Conservation (phyloP, 2,888 invertebrate species). For the Cantharis lateralis region DNA sequence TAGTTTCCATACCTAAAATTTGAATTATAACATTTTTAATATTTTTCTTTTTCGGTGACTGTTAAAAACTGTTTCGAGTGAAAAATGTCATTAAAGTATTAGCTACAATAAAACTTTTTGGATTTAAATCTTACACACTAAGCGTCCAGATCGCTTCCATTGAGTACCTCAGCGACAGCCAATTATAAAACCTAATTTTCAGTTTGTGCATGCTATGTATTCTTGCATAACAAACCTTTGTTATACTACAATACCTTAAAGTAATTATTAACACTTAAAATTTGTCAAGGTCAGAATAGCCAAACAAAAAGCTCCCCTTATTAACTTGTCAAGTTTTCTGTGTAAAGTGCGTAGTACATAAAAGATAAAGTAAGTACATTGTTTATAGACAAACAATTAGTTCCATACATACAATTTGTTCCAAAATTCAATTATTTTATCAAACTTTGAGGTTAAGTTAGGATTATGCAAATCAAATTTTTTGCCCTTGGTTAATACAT, state of each 20-base stretch:
- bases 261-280: not conserved
- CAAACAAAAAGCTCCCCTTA: not conserved
- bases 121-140: not conserved
- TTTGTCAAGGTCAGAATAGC: not conserved
- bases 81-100: not conserved
- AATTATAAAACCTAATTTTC: not conserved
- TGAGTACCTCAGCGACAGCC: not conserved
- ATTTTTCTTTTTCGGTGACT: not conserved
- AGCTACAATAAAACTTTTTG: not conserved
- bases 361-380: not conserved
- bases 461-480: too few species aligned
- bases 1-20: not conserved
- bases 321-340: not conserved
- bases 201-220: not conserved
- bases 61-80: not conserved
- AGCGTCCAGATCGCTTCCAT: not conserved
- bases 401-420: not conserved
- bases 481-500: too few species aligned
- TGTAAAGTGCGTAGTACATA: not conserved
- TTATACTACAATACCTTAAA: not conserved
- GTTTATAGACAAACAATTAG: not conserved
- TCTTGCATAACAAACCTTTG: not conserved
- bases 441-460: not conserved
- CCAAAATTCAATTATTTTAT: not conserved
- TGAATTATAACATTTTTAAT: not conserved